phyloP scores from a whole-genome alignment of 2,888 invertebrate species.

The Gisinianus flammeolus region DNA sequence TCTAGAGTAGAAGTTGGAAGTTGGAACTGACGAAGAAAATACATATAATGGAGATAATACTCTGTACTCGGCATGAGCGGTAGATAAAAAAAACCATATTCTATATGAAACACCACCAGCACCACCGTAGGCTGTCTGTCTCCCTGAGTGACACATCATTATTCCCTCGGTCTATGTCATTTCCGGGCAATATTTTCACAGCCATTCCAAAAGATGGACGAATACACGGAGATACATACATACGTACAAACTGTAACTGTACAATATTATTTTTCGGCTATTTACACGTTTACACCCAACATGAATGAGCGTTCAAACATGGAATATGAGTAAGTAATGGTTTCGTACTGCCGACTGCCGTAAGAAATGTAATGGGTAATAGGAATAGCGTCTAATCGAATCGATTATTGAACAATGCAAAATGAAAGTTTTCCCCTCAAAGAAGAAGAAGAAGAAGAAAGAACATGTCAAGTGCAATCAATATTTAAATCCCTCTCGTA shows the following conservation, averaged over 20 bases:
- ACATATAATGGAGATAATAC: constrained; percentile 14
- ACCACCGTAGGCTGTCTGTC: constrained; percentile 43
- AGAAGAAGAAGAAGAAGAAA: too few species aligned
- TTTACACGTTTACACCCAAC: too few species aligned
- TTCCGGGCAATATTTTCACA: constrained; percentile 43
- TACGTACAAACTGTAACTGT: neutral
- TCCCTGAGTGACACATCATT: constrained; percentile 48
- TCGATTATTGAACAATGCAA: too few species aligned
- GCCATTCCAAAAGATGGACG: constrained; percentile 28
- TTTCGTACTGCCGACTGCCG: too few species aligned
- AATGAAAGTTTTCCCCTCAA: too few species aligned
- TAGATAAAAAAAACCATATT: constrained; percentile 20
- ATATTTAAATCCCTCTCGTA: too few species aligned
- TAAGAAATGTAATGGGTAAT: too few species aligned
- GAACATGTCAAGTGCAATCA: too few species aligned
- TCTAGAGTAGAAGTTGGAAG: neutral
- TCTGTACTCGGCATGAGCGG: neutral
- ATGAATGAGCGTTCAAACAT: too few species aligned
- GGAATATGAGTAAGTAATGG: too few species aligned
- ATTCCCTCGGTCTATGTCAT: constrained; percentile 43
- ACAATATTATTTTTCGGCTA: too few species aligned
- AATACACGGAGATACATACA: neutral
- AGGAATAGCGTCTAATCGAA: too few species aligned
- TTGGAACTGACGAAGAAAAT: neutral
- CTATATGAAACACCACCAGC: neutral